A percentile compares a stretch with the other conserved stretches of the same genome.
phyloP scores from a whole-genome alignment of 1,140 invertebrate species.

The Euwallacea fornicatus region DNA sequence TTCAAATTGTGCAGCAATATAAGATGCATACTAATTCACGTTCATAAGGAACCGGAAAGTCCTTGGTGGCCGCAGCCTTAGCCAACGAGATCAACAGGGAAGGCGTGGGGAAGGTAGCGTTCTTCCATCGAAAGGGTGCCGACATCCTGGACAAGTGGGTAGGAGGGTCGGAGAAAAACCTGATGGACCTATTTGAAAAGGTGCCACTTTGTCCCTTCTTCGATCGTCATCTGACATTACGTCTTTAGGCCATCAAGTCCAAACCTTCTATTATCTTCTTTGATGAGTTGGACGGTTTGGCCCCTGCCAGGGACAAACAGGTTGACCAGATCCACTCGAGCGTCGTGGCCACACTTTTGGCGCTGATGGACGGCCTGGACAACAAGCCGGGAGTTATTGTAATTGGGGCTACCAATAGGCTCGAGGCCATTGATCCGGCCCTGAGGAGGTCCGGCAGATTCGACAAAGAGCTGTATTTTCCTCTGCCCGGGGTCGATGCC shows the following conservation, averaged over 20 bases:
- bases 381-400: constrained; percentile 68
- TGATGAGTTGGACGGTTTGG: constrained; percentile 86
- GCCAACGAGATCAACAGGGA: constrained; percentile 58
- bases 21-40: not conserved
- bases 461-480: constrained; percentile 79
- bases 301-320: constrained; percentile 81
- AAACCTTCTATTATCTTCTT: constrained; percentile 87
- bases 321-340: constrained; percentile 91
- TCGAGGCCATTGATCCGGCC: constrained; percentile 82
- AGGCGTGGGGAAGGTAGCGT: constrained; percentile 55
- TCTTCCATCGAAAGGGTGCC: constrained; percentile 59
- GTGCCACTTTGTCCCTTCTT: constrained; percentile 37
- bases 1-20: not conserved
- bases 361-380: constrained; percentile 87
- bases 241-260: constrained; percentile 67
- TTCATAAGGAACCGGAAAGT: constrained; percentile 59
- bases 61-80: constrained; percentile 58
- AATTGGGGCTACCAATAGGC: constrained; percentile 81
- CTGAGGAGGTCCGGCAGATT: constrained; percentile 80
- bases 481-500: constrained; percentile 64
- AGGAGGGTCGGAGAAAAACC: constrained; percentile 59
- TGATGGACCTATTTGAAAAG: constrained; percentile 57
- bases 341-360: constrained; percentile 86
- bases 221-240: not conserved
- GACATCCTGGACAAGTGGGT: constrained; percentile 61